phyloP scores from a whole-genome alignment of 1,140 invertebrate genomes.

The Drosophila rhopaloa region DNA sequence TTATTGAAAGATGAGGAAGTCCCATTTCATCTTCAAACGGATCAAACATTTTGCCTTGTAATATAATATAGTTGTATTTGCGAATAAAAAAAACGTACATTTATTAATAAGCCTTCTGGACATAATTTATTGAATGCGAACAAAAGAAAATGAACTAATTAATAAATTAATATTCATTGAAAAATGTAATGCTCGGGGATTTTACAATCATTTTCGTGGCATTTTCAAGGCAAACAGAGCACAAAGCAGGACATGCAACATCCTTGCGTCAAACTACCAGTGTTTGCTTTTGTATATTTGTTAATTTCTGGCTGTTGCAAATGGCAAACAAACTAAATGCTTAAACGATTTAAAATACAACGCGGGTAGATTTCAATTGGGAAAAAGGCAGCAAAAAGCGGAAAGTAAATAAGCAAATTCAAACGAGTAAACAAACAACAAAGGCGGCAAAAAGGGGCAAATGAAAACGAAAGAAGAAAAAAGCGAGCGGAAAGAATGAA shows the following conservation, averaged over 20 bases:
- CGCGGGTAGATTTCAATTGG: conserved; percentile 25
- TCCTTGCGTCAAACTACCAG: not conserved
- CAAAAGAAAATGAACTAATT: conserved; percentile 1
- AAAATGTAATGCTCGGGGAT: not conserved
- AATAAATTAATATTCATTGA: not conserved
- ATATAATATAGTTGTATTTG: too few relatives aligned
- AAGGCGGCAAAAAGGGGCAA: conserved; percentile 8
- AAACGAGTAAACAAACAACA: conserved; percentile 26
- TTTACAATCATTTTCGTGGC: not conserved
- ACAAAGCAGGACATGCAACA: not conserved
- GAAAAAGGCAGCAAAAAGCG: conserved; percentile 11
- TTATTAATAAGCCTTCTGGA: too few relatives aligned
- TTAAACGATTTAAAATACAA: conserved; percentile 39
- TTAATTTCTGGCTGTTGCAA: conserved; percentile 27
- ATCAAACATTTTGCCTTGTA: too few relatives aligned
- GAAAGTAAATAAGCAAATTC: conserved; percentile 43
- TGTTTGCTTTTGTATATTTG: conserved; percentile 12
- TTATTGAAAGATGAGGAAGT: too few relatives aligned
- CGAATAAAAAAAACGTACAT: too few relatives aligned
- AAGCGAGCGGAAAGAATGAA: conserved; percentile 11
- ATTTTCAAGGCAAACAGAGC: not conserved
- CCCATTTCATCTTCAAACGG: too few relatives aligned
- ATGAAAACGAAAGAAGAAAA: conserved; percentile 18
- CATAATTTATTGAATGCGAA: not conserved
- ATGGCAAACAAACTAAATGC: conserved; percentile 52